A percentile compares a stretch with the other conserved stretches of the same genome.
These are phyloP conservation scores for rat (Rattus norvegicus) DNA, from an alignment of 2,113 vertebrate species.

Conservation along the genomic window GRCr8 NC_086036.1:51080001-51080500, in stretches of 20 bases:
- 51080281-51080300: background rate
- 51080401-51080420: background rate
- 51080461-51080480: background rate
- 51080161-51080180: background rate
- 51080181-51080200: background rate
- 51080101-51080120: background rate
- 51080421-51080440: accelerated
- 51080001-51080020: background rate
- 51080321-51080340: background rate
- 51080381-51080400: background rate
- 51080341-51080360: background rate
- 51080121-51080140: background rate
- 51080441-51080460: background rate
- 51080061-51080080: too few species aligned
- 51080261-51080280: background rate
- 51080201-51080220: background rate
- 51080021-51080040: background rate
- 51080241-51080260: background rate
- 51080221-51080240: background rate
- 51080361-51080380: background rate
- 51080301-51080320: background rate
- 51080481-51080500: background rate
- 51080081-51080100: background rate
- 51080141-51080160: background rate
- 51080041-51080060: background rate